Evolutionary conservation across 1,140 invertebrate species (phyloP), one percentile per base, ranked within the genome.

Genomic region (Steinernema khuongi): DNA sequence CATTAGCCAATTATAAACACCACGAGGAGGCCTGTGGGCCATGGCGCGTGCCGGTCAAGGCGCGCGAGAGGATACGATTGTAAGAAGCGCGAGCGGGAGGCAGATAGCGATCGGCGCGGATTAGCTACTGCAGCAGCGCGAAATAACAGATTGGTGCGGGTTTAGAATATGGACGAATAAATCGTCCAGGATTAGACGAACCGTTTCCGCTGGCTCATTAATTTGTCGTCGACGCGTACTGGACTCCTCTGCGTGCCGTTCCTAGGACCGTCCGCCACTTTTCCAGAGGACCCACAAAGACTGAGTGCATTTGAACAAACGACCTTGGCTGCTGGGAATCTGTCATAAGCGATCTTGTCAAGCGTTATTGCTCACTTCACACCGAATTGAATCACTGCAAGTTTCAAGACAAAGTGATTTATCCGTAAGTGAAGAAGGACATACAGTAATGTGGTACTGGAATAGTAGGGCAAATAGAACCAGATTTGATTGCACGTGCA

Each of bases 1-100:
- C 50, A 60, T 60, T 60, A 60, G 50, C 50, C 50, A 60, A 60
- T 60, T 60, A 60, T 60, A 60, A 60, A 60, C 50, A 60, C 50
- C 14, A 60, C n/a, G n/a, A n/a, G n/a, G 50, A 60, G 50, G 4
- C 11, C 26, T 22, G 14, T 14, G 11, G 11, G 11, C 4, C 50
- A 11, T 60, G 14, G 14, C 11, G 50, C 50, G 36, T 22, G 50
- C 50, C 22, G 4, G 4, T 7, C 11, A 22, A 60, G 50, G 26
- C 4, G 19, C 7, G 50, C 50, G 50, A 7, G 50, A n/a, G n/a
- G n/a, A n/a, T n/a, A n/a, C n/a, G n/a, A n/a, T n/a, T n/a, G n/a
- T n/a, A n/a, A 60, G 50, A 60, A n/a, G 50, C 36, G 36, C 50
- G 50, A 60, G 4, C 4, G 50, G 50, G 22, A 60, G 36, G 50